These are phyloP conservation scores for Bryconaethiops microstoma DNA, from an alignment of 2,797 vertebrate genomes.

Conservation along the genomic window DNA sequence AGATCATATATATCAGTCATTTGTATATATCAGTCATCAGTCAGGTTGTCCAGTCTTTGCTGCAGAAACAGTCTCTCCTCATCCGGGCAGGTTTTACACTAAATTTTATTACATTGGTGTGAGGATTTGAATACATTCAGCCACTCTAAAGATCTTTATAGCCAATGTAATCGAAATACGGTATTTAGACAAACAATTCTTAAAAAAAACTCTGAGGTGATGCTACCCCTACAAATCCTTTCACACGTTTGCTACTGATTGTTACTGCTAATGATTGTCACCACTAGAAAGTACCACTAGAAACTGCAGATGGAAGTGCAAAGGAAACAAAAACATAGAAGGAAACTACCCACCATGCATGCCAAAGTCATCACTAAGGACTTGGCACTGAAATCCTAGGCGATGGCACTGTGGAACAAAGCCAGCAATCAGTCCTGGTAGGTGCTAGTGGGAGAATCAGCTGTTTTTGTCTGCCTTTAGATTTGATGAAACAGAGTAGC, in stretches of 20 bases:
- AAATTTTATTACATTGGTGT: no score
- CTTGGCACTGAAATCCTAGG: slow-evolving; percentile 9
- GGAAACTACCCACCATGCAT: slow-evolving; percentile 17
- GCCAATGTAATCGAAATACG: background rate
- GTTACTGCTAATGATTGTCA: slow-evolving; percentile 21
- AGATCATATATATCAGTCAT: no score
- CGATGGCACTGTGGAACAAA: slow-evolving; percentile 12
- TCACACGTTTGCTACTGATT: slow-evolving; percentile 32
- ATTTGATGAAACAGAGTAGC: slow-evolving; percentile 15
- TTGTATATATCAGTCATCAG: no score
- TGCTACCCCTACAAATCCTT: slow-evolving; percentile 3
- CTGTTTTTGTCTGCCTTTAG: slow-evolving; percentile 22
- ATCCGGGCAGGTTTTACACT: no score
- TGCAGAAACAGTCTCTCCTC: no score
- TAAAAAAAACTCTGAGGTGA: background rate
- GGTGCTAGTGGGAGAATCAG: slow-evolving; percentile 14
- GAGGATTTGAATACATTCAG: no score
- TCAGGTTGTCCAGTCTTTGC: no score
- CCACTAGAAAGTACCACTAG: slow-evolving; percentile 24
- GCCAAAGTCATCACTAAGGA: slow-evolving; percentile 28
- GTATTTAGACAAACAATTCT: background rate
- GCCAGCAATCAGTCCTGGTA: slow-evolving; percentile 12
- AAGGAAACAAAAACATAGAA: slow-evolving; percentile 6
- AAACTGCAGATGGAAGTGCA: slow-evolving; percentile 21
- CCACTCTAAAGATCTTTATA: no score